Percentiles rank a stretch among this genome's conserved stretches.
These are phyloP conservation scores for Pollenia labialis DNA, from an alignment of 2,888 invertebrate species.

Conservation along the genomic window DNA sequence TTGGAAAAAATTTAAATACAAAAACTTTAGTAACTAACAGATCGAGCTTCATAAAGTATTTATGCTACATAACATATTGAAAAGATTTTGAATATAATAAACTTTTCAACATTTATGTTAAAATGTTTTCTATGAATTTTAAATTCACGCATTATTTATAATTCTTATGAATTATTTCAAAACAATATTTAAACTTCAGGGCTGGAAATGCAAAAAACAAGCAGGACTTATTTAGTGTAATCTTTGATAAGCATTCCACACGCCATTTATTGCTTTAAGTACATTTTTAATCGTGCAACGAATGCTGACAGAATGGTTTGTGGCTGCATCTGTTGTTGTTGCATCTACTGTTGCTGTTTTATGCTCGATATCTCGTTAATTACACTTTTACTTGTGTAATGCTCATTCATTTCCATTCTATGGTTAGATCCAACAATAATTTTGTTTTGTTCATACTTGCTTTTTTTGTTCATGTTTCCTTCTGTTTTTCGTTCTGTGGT, in stretches of 20 bases:
- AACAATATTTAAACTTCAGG: too few relatives aligned
- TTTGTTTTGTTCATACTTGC: background rate
- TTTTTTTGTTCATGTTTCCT: slow-evolving; percentile 24
- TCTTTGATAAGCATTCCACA: slow-evolving; percentile 74
- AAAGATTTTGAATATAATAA: background rate
- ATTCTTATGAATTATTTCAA: too few relatives aligned
- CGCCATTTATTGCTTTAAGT: slow-evolving; percentile 70
- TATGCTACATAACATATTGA: background rate
- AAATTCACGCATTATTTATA: too few relatives aligned
- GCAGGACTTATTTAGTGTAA: slow-evolving; percentile 50
- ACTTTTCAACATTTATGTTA: background rate
- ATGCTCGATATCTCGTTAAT: slow-evolving; percentile 70
- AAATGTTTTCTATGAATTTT: background rate
- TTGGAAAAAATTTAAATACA: slow-evolving; percentile 32
- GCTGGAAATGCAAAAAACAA: background rate
- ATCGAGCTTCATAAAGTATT: background rate
- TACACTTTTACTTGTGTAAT: slow-evolving; percentile 71
- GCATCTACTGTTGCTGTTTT: slow-evolving; percentile 6
- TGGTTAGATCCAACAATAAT: slow-evolving; percentile 30
- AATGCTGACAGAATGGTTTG: slow-evolving; percentile 19
- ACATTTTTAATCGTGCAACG: slow-evolving; percentile 67
- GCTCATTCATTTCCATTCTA: slow-evolving; percentile 50
- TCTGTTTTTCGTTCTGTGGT: background rate
- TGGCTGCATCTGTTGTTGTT: slow-evolving; percentile 18
- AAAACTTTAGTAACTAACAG: slow-evolving; percentile 1